phyloP scores from a whole-genome alignment of 2,797 vertebrate genomes.

The Mallotus villosus region DNA sequence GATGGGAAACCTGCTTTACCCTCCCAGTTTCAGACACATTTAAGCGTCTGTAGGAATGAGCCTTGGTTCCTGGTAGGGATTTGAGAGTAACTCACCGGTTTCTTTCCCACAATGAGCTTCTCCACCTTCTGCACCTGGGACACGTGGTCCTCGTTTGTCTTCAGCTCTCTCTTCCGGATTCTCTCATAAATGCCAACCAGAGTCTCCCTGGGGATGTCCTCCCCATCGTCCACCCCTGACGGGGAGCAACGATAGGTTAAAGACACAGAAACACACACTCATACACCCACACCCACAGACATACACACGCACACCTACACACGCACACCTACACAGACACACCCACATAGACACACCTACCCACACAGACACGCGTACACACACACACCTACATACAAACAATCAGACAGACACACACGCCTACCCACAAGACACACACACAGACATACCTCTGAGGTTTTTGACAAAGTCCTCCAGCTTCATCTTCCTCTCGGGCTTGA shows the following conservation, averaged over 20 bases:
- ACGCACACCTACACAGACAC: slow-evolving; percentile 9
- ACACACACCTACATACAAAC: not conserved
- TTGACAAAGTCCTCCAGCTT: slow-evolving; percentile 98
- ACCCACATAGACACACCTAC: not conserved
- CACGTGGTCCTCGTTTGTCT: slow-evolving; percentile 96
- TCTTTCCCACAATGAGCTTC: slow-evolving; percentile 98
- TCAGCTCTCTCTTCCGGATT: slow-evolving; percentile 94
- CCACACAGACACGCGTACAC: not conserved
- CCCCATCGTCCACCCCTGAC: slow-evolving; percentile 93
- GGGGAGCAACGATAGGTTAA: not conserved
- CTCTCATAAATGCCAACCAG: slow-evolving; percentile 95
- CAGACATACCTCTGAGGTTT: slow-evolving; percentile 88
- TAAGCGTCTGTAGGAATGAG: too few species aligned
- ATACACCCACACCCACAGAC: not conserved
- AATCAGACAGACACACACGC: not conserved
- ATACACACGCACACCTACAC: slow-evolving; percentile 1
- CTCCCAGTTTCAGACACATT: too few species aligned
- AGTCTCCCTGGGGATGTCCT: slow-evolving; percentile 94
- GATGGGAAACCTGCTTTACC: too few species aligned
- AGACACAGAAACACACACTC: slow-evolving; percentile 9
- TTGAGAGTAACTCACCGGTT: slow-evolving; percentile 81
- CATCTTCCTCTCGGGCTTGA: slow-evolving; percentile 98
- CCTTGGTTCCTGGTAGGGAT: too few species aligned
- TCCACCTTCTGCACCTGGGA: slow-evolving; percentile 99
- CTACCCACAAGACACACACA: slow-evolving; percentile 3